A percentile compares a stretch with the other conserved stretches of the same genome.
These are phyloP conservation scores for Aphaenogaster ashmeadi DNA, from an alignment of 1,140 invertebrate species.

Conservation along the genomic window DNA sequence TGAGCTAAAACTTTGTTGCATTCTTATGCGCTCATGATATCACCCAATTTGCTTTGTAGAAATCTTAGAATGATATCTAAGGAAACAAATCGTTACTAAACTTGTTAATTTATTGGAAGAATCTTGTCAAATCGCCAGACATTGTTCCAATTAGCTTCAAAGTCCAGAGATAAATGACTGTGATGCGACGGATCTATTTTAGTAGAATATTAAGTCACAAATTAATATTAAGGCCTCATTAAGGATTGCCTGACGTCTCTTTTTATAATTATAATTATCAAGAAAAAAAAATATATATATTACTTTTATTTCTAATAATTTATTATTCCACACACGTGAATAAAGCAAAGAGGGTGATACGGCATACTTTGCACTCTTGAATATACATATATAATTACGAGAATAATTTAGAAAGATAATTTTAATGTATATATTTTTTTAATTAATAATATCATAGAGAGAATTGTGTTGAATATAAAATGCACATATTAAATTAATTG, in stretches of 20 bases:
- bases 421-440: background rate
- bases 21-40: background rate
- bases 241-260: background rate
- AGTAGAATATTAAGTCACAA: constrained; percentile 53
- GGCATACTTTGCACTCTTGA: constrained; percentile 18
- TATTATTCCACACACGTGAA: background rate
- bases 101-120: constrained; percentile 64
- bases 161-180: constrained; percentile 54
- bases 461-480: background rate
- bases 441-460: background rate
- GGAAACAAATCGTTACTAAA: constrained; percentile 38
- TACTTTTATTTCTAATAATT: background rate
- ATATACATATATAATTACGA: constrained; percentile 8
- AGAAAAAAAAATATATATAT: background rate
- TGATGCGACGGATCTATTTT: constrained; percentile 49
- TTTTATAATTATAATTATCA: background rate
- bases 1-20: constrained; percentile 40
- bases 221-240: constrained; percentile 21
- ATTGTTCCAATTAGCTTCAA: constrained; percentile 67
- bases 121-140: constrained; percentile 72
- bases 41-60: constrained; percentile 37
- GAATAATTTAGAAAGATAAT: background rate
- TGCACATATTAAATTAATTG: background rate
- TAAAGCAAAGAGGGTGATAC: constrained; percentile 38
- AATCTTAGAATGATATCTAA: background rate